Percentiles rank a stretch among this genome's conserved stretches.
phyloP scores from a whole-genome alignment of 1,140 invertebrate species.

The Maconellicoccus hirsutus region DNA sequence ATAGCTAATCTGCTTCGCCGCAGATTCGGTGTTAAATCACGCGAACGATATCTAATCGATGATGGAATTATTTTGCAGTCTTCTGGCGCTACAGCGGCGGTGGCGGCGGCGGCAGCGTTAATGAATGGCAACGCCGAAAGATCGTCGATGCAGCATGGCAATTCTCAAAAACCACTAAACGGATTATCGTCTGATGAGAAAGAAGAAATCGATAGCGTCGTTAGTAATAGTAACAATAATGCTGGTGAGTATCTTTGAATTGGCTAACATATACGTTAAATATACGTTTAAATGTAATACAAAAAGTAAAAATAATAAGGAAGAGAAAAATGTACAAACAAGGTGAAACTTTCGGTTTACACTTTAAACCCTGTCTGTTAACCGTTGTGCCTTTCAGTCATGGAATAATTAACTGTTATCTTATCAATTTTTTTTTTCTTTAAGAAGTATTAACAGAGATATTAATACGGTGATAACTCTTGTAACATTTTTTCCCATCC shows the following conservation, averaged over 20 bases:
- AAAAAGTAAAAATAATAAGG: not conserved
- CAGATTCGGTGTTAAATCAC: too few species aligned
- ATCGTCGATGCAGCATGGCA: not conserved
- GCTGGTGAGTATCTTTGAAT: not conserved
- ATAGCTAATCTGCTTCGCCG: too few species aligned
- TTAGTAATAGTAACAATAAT: not conserved
- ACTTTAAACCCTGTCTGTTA: slow-evolving; percentile 4
- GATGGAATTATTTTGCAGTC: not conserved
- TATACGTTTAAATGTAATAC: not conserved
- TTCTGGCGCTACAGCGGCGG: not conserved
- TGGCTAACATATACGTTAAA: not conserved
- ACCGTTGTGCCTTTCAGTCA: not conserved
- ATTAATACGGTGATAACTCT: not conserved
- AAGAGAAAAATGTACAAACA: not conserved
- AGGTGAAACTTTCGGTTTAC: slow-evolving; percentile 7
- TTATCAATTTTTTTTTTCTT: not conserved
- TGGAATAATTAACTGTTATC: not conserved
- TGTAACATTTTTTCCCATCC: not conserved
- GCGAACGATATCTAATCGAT: too few species aligned
- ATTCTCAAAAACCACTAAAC: not conserved
- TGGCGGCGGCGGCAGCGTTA: not conserved
- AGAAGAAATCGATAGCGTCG: not conserved
- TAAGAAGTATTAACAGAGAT: not conserved
- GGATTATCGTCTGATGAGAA: not conserved
- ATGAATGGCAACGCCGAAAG: not conserved